These are phyloP conservation scores for Drosophila hamatofila DNA, from an alignment of 2,888 invertebrate genomes.

Conservation along the genomic window DNA sequence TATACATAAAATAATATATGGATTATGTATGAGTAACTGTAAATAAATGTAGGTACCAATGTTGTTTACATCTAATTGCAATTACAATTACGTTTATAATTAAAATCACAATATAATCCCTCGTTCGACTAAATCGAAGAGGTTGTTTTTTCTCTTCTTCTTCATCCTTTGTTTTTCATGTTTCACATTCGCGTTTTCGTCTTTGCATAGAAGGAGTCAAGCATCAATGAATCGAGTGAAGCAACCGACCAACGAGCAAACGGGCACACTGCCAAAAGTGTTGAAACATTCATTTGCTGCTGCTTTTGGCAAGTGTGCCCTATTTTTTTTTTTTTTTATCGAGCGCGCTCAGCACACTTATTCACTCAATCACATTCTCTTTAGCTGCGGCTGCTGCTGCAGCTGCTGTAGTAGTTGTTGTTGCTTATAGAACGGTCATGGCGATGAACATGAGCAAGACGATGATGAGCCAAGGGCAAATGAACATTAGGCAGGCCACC, in stretches of 20 bases:
- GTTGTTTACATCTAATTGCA: slow-evolving; percentile 16
- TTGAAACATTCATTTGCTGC: slow-evolving; percentile 52
- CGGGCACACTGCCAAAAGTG: slow-evolving; percentile 78
- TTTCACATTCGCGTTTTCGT: slow-evolving; percentile 48
- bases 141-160: slow-evolving; percentile 1
- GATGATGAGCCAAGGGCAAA: slow-evolving; percentile 89
- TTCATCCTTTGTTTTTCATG: slow-evolving; percentile 24
- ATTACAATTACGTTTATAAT: slow-evolving; percentile 30
- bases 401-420: background rate
- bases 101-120: slow-evolving; percentile 64
- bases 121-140: slow-evolving; percentile 12
- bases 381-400: slow-evolving; percentile 5
- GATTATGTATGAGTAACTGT: slow-evolving; percentile 3
- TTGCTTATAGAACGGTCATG: slow-evolving; percentile 87
- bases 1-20: slow-evolving; percentile 14
- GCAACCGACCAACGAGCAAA: slow-evolving; percentile 15
- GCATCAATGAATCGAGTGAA: slow-evolving; percentile 24
- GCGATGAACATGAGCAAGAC: slow-evolving; percentile 89
- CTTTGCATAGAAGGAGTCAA: slow-evolving; percentile 54
- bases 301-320: slow-evolving; percentile 68
- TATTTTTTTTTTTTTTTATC: slow-evolving; percentile 36
- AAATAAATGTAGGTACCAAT: slow-evolving; percentile 31
- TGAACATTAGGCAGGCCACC: slow-evolving; percentile 88
- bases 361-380: slow-evolving; percentile 15
- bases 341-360: background rate